Evolutionary conservation across 37 sponge, comb jelly and placozoan species (phyloP), one percentile per base, ranked within the genome.

Genomic region (Eunapius fragilis): DNA sequence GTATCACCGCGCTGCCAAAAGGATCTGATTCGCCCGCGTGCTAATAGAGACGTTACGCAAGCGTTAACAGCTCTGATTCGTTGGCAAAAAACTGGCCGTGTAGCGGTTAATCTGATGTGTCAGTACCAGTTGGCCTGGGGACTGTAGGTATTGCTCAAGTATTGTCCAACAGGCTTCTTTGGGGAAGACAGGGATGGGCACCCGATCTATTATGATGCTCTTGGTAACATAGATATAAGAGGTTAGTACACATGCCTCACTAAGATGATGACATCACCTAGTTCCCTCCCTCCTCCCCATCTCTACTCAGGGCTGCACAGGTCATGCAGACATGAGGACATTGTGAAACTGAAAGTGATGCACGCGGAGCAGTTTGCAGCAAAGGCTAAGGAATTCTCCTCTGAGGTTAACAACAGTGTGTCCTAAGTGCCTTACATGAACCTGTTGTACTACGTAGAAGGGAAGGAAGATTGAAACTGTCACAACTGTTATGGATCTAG

Each of bases 121-220:
- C 1, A 1, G 14, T 58, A 58, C 14, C 22, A 2, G 1, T 11
- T 58, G 7, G 58, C 22, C 19, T 58, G 58, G 58, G 58, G 22
- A 58, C 58, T 49, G 4, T 33, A 88, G 89, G 89, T 88, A n/a
- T 32, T 88, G 31, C 28, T 77, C 58, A 81, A 90, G 88, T 93
- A 84, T 50, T 74, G 68, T 68, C 70, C 94, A 33, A 82, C 85
- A 45, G 92, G 91, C 0, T 58, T 49, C 49, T 84, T 87, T 68
- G 94, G 94, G 25, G 92, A 89, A 36, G 94, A 93, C 73, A 83
- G 87, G 70, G 91, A 90, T 34, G 92, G 94, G 3, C 85, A 90
- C 38, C 94, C 94, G 7, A 83, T 93, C 22, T 79, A 58, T 71
- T 93, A 88, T 28, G 81, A 90, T 31, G 35, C 27, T 69, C 27